These are phyloP conservation scores for Caenorhabditis remanei DNA, from an alignment of 1,140 invertebrate species.

Conservation along the genomic window DNA sequence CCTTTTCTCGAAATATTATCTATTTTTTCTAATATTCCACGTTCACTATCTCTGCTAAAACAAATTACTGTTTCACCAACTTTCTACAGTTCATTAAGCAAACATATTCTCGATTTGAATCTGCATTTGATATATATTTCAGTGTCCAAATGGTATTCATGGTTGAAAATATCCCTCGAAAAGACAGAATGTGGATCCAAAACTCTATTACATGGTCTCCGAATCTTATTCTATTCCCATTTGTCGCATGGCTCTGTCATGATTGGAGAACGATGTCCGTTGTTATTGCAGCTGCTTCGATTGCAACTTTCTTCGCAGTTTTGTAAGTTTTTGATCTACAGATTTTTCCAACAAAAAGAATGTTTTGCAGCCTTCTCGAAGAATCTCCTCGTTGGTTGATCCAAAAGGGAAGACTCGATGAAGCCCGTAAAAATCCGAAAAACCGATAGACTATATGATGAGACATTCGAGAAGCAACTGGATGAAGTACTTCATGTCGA, in stretches of 20 bases:
- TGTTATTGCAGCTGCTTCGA: slow-evolving; percentile 35
- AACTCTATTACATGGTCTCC: slow-evolving; percentile 68
- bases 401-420: slow-evolving; percentile 42
- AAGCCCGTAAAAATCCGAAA: slow-evolving; percentile 50
- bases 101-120: too few relatives aligned
- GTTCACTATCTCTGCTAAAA: neutral
- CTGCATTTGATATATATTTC: too few relatives aligned
- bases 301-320: slow-evolving; percentile 5
- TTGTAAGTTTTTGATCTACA: slow-evolving; percentile 7
- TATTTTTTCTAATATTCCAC: neutral
- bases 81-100: neutral
- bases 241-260: slow-evolving; percentile 56
- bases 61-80: too few relatives aligned
- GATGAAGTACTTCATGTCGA: slow-evolving; percentile 38
- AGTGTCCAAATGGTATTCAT: slow-evolving; percentile 65
- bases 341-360: neutral
- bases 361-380: slow-evolving; percentile 16
- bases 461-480: neutral
- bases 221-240: slow-evolving; percentile 58
- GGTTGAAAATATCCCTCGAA: slow-evolving; percentile 65
- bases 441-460: slow-evolving; percentile 6
- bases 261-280: slow-evolving; percentile 60
- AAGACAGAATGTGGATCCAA: slow-evolving; percentile 67
- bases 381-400: slow-evolving; percentile 58
- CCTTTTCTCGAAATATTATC: too few relatives aligned